These are phyloP conservation scores for Deladenus siricidicola DNA, from an alignment of 2,888 invertebrate genomes.

Conservation along the genomic window DNA sequence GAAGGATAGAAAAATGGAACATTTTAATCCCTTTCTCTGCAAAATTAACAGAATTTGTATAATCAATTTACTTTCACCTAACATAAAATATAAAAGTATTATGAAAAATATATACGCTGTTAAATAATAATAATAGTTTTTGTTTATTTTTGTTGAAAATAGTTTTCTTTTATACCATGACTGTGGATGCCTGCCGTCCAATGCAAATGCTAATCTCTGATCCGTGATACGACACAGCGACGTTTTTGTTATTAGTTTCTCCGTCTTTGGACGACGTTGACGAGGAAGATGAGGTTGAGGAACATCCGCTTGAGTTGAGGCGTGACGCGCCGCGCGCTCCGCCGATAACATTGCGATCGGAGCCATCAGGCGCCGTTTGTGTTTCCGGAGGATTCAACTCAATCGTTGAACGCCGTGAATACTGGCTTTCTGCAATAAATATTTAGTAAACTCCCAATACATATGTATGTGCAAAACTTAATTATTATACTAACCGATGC, in stretches of 20 bases:
- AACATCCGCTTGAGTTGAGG: not conserved
- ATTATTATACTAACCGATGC: too few relatives aligned
- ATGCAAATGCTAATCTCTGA: constrained; percentile 50
- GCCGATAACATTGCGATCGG: constrained; percentile 9
- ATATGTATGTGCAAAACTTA: too few relatives aligned
- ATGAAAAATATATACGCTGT: too few relatives aligned
- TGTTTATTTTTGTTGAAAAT: too few relatives aligned
- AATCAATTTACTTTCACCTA: too few relatives aligned
- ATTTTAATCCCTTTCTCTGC: too few relatives aligned
- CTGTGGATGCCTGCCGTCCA: not conserved
- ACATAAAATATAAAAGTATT: too few relatives aligned
- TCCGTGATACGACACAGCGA: constrained; percentile 48
- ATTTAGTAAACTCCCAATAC: constrained; percentile 14
- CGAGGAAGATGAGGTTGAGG: not conserved
- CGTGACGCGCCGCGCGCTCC: constrained; percentile 15
- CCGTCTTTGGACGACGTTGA: constrained; percentile 23
- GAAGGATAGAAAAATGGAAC: too few relatives aligned
- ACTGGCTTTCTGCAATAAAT: constrained; percentile 38
- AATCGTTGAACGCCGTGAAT: constrained; percentile 38
- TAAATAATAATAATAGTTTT: too few relatives aligned
- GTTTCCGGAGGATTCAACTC: constrained; percentile 19
- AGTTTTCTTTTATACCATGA: not conserved
- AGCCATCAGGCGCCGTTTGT: constrained; percentile 22
- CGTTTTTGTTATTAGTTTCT: constrained; percentile 32
- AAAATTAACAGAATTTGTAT: too few relatives aligned